Base-by-base conservation (phyloP, 2,888 invertebrate species). In the Epirrita christyi region DNA sequence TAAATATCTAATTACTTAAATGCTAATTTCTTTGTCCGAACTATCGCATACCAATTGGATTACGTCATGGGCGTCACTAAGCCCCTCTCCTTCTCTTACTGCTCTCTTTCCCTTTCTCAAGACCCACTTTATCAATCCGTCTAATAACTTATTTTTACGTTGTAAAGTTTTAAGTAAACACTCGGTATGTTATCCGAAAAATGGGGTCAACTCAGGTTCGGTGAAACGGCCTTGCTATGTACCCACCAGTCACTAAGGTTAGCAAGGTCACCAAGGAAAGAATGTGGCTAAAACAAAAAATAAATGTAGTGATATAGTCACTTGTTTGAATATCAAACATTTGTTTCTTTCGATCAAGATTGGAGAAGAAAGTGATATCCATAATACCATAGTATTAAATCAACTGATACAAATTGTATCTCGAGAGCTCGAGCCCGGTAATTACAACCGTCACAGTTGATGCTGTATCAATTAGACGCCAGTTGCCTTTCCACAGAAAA, bases 381-480 rank as follows among this genome's bases (percentile, higher is more conserved):
- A 48, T 60, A 60, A 67, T 59, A 38, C 29, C 44, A 50, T 50
- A 51, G 55, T 40, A 63, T 64, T 64, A 64, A 45, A 55, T 41
- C 51, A 55, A 56, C 65, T 54, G 55, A 50, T 59, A 65, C 63
- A 59, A 56, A 61, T 55, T 59, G 58, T 63, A 57, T 53, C 47
- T 61, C 55, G 55, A 61, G 51, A 59, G 37, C 53, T 60, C 64
- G 44, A 63, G 72, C 62, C 66, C 72, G 70, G 73, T 77, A 76
- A 85, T 86, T 82, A 81, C 73, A 71, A 77, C 80, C 78, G 79
- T 78, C 81, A n/a, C n/a, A 80, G 80, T 81, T 76, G 82, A 85
- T 81, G 83, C 78, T 73, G 80, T 86, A 84, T 85, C 86, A 88
- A 89, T 89, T 89, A 88, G 85, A 86, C 82, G 85, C 86, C 87